Evolutionary conservation across 2,113 vertebrate genomes (phyloP).

Genomic region (Falco punctatus): DNA sequence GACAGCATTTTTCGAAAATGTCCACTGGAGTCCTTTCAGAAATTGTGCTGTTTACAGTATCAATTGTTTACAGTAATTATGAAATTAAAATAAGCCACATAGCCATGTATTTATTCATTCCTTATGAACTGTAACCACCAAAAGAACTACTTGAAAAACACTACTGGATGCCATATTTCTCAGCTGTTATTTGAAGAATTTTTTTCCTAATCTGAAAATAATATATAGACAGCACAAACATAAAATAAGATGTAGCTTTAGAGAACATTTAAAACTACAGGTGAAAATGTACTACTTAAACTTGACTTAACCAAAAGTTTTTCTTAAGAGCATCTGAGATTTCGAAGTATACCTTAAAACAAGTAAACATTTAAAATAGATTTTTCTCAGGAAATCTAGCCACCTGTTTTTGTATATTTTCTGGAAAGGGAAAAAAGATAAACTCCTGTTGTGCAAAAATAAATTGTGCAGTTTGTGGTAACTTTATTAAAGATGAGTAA

Average conservation of each 20-base stretch:
- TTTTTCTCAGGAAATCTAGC: conserved; percentile 62
- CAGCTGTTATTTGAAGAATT: background rate
- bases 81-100: conserved; percentile 27
- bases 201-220: background rate
- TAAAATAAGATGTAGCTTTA: background rate
- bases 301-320: background rate
- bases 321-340: conserved; percentile 41
- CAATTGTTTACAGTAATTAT: background rate
- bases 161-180: background rate
- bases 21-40: background rate
- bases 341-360: conserved; percentile 60
- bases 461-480: conserved; percentile 63
- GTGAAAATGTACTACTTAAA: background rate
- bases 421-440: conserved; percentile 51
- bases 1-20: background rate
- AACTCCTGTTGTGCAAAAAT: conserved; percentile 63
- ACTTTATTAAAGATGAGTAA: conserved; percentile 70
- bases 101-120: conserved; percentile 2
- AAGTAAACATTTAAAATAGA: conserved; percentile 68
- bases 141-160: conserved; percentile 13
- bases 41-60: background rate
- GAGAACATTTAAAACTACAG: background rate
- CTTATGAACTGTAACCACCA: conserved; percentile 5
- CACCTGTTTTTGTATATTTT: conserved; percentile 78
- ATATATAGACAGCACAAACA: background rate